Base-by-base conservation (phyloP, 2,113 vertebrate genomes). In the Prunella himalayana region DNA sequence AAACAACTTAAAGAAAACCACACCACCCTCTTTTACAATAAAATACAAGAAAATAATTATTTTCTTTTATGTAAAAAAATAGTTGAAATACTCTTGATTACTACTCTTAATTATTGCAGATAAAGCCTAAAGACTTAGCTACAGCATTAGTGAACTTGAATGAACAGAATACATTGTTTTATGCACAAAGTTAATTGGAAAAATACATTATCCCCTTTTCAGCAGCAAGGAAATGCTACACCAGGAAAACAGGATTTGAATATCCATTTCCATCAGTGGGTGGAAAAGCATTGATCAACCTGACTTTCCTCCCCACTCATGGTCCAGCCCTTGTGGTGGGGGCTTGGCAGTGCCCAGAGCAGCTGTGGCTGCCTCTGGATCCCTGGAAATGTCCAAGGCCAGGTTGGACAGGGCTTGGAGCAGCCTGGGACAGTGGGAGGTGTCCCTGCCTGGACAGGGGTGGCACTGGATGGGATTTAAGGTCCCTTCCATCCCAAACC, bases 391-490 rank as follows among this genome's bases (percentile, higher is more conserved):
- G 47, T 0, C 63, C 79, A 35, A 23, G 30, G 17, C 24, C 70
- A 27, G 47, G 25, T 0, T 82, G 86, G 69, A 54, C 0, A 0
- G n/a, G 30, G 3, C 41, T 31, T 27, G 70, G 70, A 90, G 22
- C 35, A 35, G 0, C 70, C 63, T 77, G 79, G 49, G 25, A 11
- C 1, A 13, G 18, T 33, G 47, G 35, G 1, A 63, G 11, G 12
- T 69, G 47, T 69, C 79, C 41, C 70, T 82, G 70, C 45, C 17
- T 4, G 47, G 54, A 24, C n/a, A 53, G 24, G 33, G 6, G 24
- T 53, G 39, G 17, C 0, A 54, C 5, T 15, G 3, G 31, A 1
- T 50, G 64, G 0, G 5, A 3, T 70, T 70, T 49, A 16, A 42
- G 42, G 18, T 56, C 10, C 3, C 22, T 70, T 31, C 54, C 17